phyloP scores from a whole-genome alignment of 2,888 invertebrate genomes.

The Eupithecia abbreviata region DNA sequence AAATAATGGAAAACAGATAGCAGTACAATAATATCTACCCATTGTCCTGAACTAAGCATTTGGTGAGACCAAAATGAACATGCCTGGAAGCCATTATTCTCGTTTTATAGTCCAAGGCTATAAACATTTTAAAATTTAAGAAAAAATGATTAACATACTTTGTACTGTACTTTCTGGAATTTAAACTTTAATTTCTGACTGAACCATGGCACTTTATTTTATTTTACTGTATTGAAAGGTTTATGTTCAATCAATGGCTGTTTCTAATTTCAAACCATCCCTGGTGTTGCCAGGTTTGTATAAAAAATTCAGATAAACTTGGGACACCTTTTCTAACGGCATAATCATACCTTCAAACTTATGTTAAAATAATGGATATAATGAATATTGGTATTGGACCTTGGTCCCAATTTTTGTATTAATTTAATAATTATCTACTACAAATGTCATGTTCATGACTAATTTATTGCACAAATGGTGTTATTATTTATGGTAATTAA shows the following conservation, averaged over 20 bases:
- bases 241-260: background rate
- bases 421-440: background rate
- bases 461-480: background rate
- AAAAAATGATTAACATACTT: background rate
- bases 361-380: background rate
- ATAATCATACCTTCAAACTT: background rate
- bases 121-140: background rate
- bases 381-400: background rate
- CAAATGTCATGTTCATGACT: background rate
- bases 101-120: background rate
- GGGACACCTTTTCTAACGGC: background rate
- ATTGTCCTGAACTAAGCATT: background rate
- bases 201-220: background rate
- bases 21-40: slow-evolving; percentile 26
- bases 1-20: slow-evolving; percentile 44
- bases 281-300: background rate
- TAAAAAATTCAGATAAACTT: background rate
- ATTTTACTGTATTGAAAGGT: background rate
- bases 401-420: background rate
- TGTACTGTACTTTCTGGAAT: background rate
- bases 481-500: background rate
- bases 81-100: background rate
- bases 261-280: background rate
- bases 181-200: background rate
- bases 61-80: background rate